Evolutionary conservation across 2,888 invertebrate species (phyloP).

Genomic region (Rapana venosa): DNA sequence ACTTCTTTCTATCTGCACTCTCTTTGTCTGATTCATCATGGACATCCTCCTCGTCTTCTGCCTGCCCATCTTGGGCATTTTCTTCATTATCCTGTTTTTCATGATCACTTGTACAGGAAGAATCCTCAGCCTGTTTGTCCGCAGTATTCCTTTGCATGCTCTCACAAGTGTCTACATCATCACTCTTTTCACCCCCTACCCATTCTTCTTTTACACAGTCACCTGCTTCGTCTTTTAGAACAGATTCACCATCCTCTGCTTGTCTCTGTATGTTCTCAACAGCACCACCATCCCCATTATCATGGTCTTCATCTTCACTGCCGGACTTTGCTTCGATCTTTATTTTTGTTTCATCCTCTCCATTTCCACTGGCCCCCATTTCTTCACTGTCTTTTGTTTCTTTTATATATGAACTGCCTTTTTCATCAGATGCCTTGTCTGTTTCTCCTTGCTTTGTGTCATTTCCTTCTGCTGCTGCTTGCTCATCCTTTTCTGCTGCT

Average conservation of each 20-base stretch:
- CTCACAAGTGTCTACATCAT: neutral
- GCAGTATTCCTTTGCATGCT: neutral
- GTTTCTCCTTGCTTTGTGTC: neutral
- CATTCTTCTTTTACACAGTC: neutral
- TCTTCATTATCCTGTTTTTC: conserved; percentile 11
- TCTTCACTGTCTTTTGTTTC: neutral
- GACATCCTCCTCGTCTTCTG: conserved; percentile 29
- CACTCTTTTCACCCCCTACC: neutral
- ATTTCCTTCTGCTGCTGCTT: neutral
- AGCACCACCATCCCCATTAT: neutral
- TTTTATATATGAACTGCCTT: neutral
- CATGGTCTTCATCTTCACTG: neutral
- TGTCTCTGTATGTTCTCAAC: neutral
- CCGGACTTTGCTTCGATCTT: neutral
- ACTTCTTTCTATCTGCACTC: conserved; percentile 22
- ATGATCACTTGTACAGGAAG: neutral
- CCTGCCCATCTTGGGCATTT: conserved; percentile 42
- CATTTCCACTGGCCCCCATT: neutral
- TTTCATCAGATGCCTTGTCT: neutral
- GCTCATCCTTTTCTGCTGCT: no score
- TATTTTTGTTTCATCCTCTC: neutral
- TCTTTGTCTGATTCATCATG: conserved; percentile 32
- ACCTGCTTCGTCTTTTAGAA: neutral
- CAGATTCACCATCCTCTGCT: neutral
- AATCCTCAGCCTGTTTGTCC: neutral